Evolutionary conservation across 2,113 vertebrate genomes (phyloP).

Genomic region (Geococcyx californianus): DNA sequence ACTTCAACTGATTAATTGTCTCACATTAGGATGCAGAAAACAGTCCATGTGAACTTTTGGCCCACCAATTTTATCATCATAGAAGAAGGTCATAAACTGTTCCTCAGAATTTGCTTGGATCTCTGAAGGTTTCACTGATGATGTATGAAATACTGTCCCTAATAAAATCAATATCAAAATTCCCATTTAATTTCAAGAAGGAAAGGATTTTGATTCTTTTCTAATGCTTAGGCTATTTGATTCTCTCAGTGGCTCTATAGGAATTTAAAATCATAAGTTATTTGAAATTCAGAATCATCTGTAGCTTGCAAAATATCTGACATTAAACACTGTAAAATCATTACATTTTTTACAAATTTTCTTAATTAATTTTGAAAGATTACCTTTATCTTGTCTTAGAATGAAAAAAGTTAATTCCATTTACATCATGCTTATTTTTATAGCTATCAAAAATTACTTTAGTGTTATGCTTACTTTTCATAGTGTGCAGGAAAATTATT

Average conservation of each 20-base stretch:
- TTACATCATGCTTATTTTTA: neutral
- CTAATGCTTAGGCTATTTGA: neutral
- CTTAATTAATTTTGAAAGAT: slow-evolving; percentile 2
- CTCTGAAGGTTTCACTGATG: neutral
- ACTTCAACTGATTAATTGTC: neutral
- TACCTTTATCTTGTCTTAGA: neutral
- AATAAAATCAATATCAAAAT: neutral
- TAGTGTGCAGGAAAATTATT: neutral
- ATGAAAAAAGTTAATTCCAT: neutral
- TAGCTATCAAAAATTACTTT: neutral
- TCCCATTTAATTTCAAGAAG: neutral
- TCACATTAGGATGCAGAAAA: neutral
- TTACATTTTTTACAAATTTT: neutral
- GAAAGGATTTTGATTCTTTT: neutral
- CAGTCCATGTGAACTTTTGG: neutral
- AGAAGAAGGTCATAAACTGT: neutral
- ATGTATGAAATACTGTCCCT: neutral
- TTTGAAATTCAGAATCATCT: neutral
- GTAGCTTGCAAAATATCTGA: neutral
- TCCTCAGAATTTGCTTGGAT: neutral
- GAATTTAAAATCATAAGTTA: neutral
- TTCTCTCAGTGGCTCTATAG: neutral
- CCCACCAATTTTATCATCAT: neutral
- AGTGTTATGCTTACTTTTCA: neutral
- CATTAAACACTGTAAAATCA: neutral